These are phyloP conservation scores for Promerops cafer DNA, from an alignment of 2,113 vertebrate genomes.

Conservation along the genomic window DNA sequence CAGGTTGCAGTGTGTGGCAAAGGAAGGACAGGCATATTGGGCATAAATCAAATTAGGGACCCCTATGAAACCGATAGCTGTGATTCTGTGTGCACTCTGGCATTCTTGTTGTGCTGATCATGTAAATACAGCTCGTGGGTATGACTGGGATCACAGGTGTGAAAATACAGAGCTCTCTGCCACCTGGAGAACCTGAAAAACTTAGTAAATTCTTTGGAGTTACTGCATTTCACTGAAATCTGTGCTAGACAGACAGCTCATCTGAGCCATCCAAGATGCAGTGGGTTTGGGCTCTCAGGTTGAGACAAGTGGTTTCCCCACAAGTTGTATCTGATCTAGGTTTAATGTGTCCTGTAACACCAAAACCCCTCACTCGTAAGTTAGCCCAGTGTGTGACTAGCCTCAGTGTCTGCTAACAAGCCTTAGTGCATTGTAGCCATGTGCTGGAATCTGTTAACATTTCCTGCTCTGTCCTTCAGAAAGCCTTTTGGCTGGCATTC, in stretches of 20 bases:
- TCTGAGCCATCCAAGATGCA: not conserved
- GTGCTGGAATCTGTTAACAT: not conserved
- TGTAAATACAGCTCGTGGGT: not conserved
- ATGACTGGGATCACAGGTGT: not conserved
- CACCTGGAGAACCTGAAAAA: not conserved
- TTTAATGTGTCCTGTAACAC: not conserved
- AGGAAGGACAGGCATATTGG: not conserved
- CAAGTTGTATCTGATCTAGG: not conserved
- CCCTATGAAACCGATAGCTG: not conserved
- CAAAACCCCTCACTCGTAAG: not conserved
- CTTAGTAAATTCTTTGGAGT: not conserved
- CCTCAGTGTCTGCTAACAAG: not conserved
- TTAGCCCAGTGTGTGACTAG: not conserved
- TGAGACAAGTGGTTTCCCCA: not conserved
- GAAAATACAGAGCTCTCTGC: not conserved
- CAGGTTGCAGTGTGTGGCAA: not conserved
- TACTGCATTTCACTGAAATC: not conserved
- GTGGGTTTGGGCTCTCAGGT: not conserved
- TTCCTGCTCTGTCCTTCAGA: constrained; percentile 69
- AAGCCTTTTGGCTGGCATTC: constrained; percentile 90
- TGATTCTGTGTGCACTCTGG: not conserved
- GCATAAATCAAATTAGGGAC: not conserved
- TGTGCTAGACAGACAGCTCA: not conserved
- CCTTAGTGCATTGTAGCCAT: not conserved
- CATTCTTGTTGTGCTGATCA: not conserved